phyloP scores from a whole-genome alignment of 2,888 invertebrate species.

The Linhomoeus sp. region DNA sequence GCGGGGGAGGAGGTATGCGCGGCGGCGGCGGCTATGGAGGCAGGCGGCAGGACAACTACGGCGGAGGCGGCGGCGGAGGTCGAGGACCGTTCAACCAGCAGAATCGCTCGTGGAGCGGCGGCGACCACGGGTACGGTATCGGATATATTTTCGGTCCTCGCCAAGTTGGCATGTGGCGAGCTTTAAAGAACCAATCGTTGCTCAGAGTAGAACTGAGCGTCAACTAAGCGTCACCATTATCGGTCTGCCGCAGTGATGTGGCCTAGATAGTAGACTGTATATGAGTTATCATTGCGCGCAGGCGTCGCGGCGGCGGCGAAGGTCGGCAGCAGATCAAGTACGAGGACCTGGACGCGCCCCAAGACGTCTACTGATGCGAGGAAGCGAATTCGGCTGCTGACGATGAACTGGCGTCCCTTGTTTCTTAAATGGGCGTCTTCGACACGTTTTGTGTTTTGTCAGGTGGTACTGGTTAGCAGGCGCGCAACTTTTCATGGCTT shows the following conservation, averaged over 20 bases:
- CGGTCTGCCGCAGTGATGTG: no score
- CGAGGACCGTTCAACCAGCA: background rate
- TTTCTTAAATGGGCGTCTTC: no score
- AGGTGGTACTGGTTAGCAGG: no score
- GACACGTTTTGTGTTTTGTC: no score
- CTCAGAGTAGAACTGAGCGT: background rate
- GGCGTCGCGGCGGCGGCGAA: slow-evolving; percentile 24
- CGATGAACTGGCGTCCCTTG: no score
- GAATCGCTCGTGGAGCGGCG: slow-evolving; percentile 1
- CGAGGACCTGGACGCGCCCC: slow-evolving; percentile 70
- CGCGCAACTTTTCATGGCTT: no score
- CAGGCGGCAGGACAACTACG: background rate
- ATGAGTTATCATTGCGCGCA: background rate
- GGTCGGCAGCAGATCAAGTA: slow-evolving; percentile 59
- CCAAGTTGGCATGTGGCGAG: no score
- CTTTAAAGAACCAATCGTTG: no score
- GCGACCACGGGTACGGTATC: background rate
- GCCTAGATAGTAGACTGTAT: background rate
- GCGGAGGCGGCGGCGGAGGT: background rate
- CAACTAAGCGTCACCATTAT: no score
- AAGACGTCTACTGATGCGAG: slow-evolving; percentile 35
- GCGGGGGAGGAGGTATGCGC: slow-evolving; percentile 18
- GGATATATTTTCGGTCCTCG: no score
- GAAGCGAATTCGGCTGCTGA: no score
- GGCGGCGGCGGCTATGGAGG: slow-evolving; percentile 20